Evolutionary conservation across 1,140 invertebrate species (phyloP).

Genomic region (Pachypeltis micranthus): DNA sequence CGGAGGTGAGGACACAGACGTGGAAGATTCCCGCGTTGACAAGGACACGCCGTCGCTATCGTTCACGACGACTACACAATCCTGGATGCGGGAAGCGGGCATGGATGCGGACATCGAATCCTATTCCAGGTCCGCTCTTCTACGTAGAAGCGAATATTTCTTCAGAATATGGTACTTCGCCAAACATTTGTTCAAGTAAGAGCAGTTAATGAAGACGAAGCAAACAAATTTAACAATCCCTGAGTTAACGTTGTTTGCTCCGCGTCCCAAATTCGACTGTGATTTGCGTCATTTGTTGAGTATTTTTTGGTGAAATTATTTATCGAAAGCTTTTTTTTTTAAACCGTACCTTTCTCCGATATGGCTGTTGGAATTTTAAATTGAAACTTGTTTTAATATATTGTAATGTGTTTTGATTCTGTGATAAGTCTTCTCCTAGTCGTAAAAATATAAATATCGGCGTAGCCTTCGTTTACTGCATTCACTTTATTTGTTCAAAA

Average conservation of each 20-base stretch:
- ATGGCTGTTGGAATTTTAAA: too few relatives aligned
- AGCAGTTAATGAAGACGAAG: too few relatives aligned
- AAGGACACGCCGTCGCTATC: conserved; percentile 55
- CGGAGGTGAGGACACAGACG: conserved; percentile 29
- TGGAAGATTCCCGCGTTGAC: conserved; percentile 40
- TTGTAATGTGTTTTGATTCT: too few relatives aligned
- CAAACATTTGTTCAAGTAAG: conserved; percentile 64
- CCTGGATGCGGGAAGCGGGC: conserved; percentile 78
- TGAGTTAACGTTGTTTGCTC: conserved; percentile 16
- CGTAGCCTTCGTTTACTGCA: too few relatives aligned
- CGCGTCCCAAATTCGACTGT: neutral
- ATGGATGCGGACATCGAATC: conserved; percentile 87
- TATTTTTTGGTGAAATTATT: neutral
- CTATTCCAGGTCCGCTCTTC: conserved; percentile 67
- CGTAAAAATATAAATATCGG: too few relatives aligned
- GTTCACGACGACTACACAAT: conserved; percentile 82
- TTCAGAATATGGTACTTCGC: conserved; percentile 84
- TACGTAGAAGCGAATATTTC: conserved; percentile 83
- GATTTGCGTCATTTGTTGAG: neutral
- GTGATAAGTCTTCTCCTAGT: too few relatives aligned
- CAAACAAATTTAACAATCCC: conserved; percentile 16
- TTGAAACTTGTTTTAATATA: too few relatives aligned
- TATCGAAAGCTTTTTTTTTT: neutral
- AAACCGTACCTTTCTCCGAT: too few relatives aligned
- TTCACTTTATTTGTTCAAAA: too few relatives aligned